These are phyloP conservation scores for Sceloporus undulatus DNA, from an alignment of 2,113 vertebrate genomes.

Conservation along the genomic window DNA sequence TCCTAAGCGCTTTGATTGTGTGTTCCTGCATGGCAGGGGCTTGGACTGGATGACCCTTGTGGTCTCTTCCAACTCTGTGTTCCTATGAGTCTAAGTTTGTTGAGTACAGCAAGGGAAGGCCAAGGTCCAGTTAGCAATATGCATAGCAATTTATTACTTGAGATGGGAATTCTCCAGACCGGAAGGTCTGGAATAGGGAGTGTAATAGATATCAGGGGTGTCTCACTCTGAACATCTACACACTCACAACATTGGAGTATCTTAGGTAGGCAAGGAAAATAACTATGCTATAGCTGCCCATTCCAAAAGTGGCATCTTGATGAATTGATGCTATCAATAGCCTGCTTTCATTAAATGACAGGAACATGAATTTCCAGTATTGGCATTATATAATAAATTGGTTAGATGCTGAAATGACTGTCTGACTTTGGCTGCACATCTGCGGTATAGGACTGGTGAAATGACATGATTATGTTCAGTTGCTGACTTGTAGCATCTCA, in stretches of 20 bases:
- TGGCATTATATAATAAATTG: neutral
- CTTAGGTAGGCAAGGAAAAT: neutral
- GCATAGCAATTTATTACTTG: neutral
- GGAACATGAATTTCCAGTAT: too few relatives aligned
- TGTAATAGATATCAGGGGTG: too few relatives aligned
- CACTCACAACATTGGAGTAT: neutral
- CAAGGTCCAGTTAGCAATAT: neutral
- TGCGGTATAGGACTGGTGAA: neutral
- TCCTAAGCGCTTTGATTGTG: neutral
- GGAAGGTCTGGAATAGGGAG: neutral
- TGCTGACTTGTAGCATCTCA: neutral
- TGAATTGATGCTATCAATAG: neutral
- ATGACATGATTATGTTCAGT: neutral
- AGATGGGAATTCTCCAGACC: neutral
- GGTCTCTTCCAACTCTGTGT: too few relatives aligned
- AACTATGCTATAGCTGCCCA: neutral
- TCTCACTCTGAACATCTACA: too few relatives aligned
- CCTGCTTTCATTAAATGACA: neutral
- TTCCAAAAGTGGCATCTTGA: neutral
- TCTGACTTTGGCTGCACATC: neutral
- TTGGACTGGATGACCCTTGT: too few relatives aligned
- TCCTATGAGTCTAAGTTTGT: neutral
- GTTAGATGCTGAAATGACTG: too few relatives aligned
- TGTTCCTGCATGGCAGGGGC: too few relatives aligned
- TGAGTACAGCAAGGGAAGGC: neutral